Evolutionary conservation across 2,797 vertebrate species (phyloP).

Genomic region (Centroberyx gerrardi): DNA sequence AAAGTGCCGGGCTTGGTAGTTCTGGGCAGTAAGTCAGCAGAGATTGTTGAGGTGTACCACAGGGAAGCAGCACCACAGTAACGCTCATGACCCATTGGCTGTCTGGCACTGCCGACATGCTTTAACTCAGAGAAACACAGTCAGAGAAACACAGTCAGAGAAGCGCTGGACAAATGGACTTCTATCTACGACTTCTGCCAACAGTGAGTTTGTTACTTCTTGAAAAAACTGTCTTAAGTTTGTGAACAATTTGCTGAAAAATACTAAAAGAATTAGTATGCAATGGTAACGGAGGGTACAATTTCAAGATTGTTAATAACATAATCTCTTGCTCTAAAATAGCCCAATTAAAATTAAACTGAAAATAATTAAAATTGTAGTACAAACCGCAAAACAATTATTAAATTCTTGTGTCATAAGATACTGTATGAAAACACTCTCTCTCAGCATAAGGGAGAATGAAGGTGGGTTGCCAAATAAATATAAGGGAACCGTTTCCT

Average conservation of each 20-base stretch:
- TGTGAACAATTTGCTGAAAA: background rate
- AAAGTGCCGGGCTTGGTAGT: constrained; percentile 61
- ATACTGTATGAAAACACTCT: background rate
- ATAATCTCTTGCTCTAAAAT: background rate
- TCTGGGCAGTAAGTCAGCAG: constrained; percentile 72
- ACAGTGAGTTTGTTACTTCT: background rate
- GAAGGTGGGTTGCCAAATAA: constrained; percentile 20
- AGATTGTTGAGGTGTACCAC: constrained; percentile 82
- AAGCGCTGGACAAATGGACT: constrained; percentile 14
- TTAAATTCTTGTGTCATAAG: background rate
- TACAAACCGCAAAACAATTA: background rate
- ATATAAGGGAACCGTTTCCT: constrained; percentile 3
- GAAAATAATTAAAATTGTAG: background rate
- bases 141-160: constrained; percentile 14
- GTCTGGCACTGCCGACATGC: constrained; percentile 56
- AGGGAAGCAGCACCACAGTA: constrained; percentile 65
- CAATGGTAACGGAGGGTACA: no score
- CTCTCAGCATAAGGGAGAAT: background rate
- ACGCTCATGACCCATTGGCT: constrained; percentile 59
- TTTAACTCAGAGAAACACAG: constrained; percentile 46
- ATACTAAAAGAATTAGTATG: background rate
- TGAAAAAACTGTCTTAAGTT: background rate
- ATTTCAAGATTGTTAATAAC: background rate
- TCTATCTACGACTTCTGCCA: constrained; percentile 8
- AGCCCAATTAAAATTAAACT: background rate